These are phyloP conservation scores for Chloromyia formosa DNA, from an alignment of 2,888 invertebrate species.

Conservation along the genomic window DNA sequence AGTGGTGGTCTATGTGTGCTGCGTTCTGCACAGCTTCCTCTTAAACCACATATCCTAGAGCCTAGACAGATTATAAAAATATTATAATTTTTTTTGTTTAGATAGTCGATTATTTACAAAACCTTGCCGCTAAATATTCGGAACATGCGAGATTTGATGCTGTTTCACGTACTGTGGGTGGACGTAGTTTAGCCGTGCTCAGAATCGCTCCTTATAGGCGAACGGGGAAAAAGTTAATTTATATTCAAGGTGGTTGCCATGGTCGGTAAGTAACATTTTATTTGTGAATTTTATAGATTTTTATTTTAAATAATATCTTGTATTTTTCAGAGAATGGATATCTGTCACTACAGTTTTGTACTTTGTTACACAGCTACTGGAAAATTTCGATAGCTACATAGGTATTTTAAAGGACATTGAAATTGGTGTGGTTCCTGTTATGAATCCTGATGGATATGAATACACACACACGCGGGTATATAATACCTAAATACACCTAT, in stretches of 20 bases:
- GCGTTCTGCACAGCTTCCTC: no score
- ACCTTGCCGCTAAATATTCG: conserved; percentile 58
- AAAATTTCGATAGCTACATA: conserved; percentile 64
- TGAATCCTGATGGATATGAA: conserved; percentile 64
- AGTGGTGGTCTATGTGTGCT: no score
- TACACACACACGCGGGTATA: conserved; percentile 59
- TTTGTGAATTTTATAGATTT: neutral
- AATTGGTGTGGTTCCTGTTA: conserved; percentile 59
- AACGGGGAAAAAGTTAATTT: conserved; percentile 56
- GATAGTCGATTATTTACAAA: conserved; percentile 60
- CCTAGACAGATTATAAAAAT: no score
- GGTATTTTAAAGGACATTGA: conserved; percentile 59
- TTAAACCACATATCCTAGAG: no score
- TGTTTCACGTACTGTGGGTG: conserved; percentile 59
- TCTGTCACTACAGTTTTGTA: conserved; percentile 73
- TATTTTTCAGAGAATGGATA: conserved; percentile 78
- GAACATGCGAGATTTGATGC: conserved; percentile 55
- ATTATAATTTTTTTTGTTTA: conserved; percentile 40
- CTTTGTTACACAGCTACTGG: conserved; percentile 71
- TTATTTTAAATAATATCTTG: neutral
- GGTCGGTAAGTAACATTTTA: conserved; percentile 49
- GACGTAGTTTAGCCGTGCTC: conserved; percentile 59
- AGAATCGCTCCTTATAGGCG: conserved; percentile 59
- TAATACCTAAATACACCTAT: conserved; percentile 29
- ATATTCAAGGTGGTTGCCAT: conserved; percentile 61